phyloP scores from a whole-genome alignment of 2,888 invertebrate genomes.

The Pachycephus smyrnensis region DNA sequence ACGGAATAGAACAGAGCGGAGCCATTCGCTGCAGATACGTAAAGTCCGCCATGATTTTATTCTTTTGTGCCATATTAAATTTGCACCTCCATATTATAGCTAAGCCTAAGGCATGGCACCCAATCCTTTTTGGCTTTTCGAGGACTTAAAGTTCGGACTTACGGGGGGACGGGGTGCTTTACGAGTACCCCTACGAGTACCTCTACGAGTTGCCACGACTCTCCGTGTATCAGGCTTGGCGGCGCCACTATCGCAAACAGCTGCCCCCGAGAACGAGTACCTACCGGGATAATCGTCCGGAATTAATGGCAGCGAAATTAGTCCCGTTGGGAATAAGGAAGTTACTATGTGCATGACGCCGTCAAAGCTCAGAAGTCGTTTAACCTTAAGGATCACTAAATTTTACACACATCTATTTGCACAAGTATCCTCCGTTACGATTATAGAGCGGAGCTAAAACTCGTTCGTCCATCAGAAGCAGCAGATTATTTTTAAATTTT shows the following conservation, averaged over 20 bases:
- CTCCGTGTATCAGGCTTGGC: not conserved
- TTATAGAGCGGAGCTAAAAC: not conserved
- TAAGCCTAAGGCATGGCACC: not conserved
- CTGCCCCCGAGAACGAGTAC: not conserved
- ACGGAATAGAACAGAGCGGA: not conserved
- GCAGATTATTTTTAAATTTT: not conserved
- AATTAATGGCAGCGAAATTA: not conserved
- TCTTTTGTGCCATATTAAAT: not conserved
- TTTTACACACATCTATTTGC: not conserved
- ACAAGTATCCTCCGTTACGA: not conserved
- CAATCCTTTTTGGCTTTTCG: not conserved
- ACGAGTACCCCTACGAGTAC: not conserved
- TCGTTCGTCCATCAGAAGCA: not conserved
- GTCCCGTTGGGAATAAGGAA: not conserved
- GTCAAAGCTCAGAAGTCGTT: not conserved
- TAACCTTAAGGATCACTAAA: not conserved
- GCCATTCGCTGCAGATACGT: not conserved
- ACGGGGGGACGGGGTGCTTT: not conserved
- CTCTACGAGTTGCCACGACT: not conserved
- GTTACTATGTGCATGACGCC: not conserved
- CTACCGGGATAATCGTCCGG: not conserved
- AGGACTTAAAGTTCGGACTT: not conserved
- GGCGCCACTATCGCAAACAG: not conserved
- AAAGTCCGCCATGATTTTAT: not conserved
- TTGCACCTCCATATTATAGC: not conserved